These are phyloP conservation scores for Brachionus asplanchnoidis DNA, from an alignment of 1,140 invertebrate genomes.

Conservation along the genomic window DNA sequence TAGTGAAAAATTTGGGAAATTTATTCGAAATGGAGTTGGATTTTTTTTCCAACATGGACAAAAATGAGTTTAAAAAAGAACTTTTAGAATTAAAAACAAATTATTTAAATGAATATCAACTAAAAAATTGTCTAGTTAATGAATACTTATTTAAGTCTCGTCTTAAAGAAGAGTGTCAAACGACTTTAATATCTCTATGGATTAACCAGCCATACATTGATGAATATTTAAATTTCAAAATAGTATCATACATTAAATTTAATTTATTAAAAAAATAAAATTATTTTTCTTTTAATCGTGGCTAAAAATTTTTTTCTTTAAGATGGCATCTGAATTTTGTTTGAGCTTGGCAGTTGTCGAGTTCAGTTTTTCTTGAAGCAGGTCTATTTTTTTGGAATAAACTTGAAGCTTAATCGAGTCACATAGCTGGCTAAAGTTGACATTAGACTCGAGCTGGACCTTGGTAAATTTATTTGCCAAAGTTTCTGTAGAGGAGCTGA, in stretches of 20 bases:
- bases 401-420: not conserved
- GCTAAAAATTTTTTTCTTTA: not conserved
- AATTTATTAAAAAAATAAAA: slow-evolving; percentile 13
- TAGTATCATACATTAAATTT: not conserved
- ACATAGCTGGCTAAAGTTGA: not conserved
- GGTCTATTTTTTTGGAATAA: not conserved
- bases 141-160: not conserved
- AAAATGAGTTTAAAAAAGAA: not conserved
- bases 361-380: not conserved
- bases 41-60: not conserved
- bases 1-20: not conserved
- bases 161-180: not conserved
- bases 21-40: not conserved
- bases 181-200: not conserved
- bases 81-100: not conserved
- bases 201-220: not conserved
- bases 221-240: slow-evolving; percentile 5
- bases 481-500: not conserved
- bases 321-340: not conserved
- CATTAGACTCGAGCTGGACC: not conserved
- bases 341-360: not conserved
- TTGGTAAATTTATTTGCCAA: not conserved
- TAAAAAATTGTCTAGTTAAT: not conserved
- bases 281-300: not conserved
- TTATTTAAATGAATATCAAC: not conserved